Evolutionary conservation across 2,113 vertebrate genomes (phyloP), one percentile per base, ranked within the genome.

Genomic region (Colaptes auratus): DNA sequence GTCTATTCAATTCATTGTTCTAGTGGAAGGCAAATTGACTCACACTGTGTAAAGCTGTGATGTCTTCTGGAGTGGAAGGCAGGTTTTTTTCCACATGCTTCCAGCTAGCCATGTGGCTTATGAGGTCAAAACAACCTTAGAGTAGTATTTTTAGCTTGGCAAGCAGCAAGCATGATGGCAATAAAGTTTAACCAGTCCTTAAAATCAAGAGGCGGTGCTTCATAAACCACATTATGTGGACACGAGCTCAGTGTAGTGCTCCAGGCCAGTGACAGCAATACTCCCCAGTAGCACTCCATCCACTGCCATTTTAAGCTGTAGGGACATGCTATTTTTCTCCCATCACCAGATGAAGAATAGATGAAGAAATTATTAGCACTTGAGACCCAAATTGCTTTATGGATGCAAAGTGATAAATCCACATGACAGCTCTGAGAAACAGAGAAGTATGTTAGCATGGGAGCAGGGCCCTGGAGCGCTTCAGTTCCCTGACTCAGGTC

Each of bases 81-180:
- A 48, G 28, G 21, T 7, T 82, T 89, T 93, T 70, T 39, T 10
- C 58, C 80, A 81, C 85, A 65, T 44, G 64, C 35, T 73, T 93
- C 76, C 76, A 82, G 89, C 65, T 75, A 75, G 55, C 86, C 3
- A 0, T 14, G 61, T 56, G 80, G 69, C 90, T 90, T 31, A 53
- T 1, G 70, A 88, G 94, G 95, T 96, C 94, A 95, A n/a, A 95
- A 13, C 74, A 95, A 95, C 94, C 91, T 95, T 39, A 65, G 21
- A 50, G 52, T 5, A 50, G 42, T 95, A 94, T 95, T 95, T 95
- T 86, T 94, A 94, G 82, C 90, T 42, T 48, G 70, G 90, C 72
- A 75, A 90, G 75, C 58, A 95, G 86, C 64, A 83, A 89, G 79
- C 30, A 27, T 1, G 53, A 78, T 33, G 82, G 85, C 85, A 90